Evolutionary conservation across 2,113 vertebrate species (phyloP).

Genomic region (Rhinichthys klamathensis): DNA sequence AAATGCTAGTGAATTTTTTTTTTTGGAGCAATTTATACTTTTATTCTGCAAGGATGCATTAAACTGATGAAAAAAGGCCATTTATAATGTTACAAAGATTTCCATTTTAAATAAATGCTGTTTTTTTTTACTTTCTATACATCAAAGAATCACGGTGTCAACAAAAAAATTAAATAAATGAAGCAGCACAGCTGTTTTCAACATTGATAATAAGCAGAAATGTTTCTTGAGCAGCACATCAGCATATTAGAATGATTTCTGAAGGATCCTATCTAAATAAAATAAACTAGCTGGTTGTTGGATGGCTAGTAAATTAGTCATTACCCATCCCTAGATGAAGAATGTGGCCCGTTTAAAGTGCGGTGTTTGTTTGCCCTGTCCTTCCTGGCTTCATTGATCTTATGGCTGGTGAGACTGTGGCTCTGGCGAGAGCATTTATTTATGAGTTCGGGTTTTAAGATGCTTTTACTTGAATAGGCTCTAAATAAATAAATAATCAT

Average conservation of each 20-base stretch:
- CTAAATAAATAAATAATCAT: constrained; percentile 35
- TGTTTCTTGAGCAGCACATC: neutral
- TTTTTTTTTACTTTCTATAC: neutral
- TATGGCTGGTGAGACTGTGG: neutral
- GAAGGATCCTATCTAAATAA: too few relatives aligned
- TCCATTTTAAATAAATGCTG: neutral
- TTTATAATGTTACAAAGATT: neutral
- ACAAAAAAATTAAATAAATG: neutral
- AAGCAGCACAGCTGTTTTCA: neutral
- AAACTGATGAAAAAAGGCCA: neutral
- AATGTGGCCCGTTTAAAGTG: neutral
- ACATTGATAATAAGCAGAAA: neutral
- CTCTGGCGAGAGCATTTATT: neutral
- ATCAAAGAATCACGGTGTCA: neutral
- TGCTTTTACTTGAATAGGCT: constrained; percentile 9
- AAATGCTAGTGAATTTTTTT: too few relatives aligned
- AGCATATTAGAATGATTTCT: neutral
- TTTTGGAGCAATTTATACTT: neutral
- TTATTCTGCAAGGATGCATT: neutral
- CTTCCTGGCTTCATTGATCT: constrained; percentile 1
- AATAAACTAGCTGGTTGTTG: neutral
- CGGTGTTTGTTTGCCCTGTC: neutral
- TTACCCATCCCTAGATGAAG: neutral
- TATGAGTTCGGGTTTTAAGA: constrained; percentile 16
- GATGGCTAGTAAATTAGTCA: neutral